phyloP scores from a whole-genome alignment of 2,113 vertebrate genomes.

The Poeciliopsis prolifica region DNA sequence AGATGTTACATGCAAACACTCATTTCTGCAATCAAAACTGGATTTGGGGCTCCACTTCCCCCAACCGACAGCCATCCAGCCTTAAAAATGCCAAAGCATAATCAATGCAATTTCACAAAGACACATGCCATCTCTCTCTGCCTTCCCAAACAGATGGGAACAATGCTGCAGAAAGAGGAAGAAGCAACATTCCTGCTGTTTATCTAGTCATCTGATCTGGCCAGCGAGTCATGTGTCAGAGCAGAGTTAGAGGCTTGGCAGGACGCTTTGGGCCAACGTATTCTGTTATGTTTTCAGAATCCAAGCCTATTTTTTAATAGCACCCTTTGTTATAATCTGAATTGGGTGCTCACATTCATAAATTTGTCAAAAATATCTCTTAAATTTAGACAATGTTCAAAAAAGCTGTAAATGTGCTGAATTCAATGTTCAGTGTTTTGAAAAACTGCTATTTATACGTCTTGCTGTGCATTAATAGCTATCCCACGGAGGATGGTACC shows the following conservation, averaged over 20 bases:
- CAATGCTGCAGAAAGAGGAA: conserved; percentile 49
- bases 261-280: conserved; percentile 46
- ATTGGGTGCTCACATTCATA: neutral
- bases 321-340: neutral
- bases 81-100: neutral
- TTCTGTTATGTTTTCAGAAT: conserved; percentile 20
- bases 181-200: conserved; percentile 68
- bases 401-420: conserved; percentile 56
- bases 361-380: conserved; percentile 3
- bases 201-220: conserved; percentile 78
- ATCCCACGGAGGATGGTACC: conserved; percentile 78
- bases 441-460: conserved; percentile 45
- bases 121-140: neutral
- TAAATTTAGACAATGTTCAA: conserved; percentile 19
- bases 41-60: neutral
- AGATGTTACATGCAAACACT: neutral
- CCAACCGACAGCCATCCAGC: neutral
- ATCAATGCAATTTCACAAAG: neutral
- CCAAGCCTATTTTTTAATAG: neutral
- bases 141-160: conserved; percentile 36
- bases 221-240: conserved; percentile 68
- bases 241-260: conserved; percentile 28
- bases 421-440: conserved; percentile 34
- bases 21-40: neutral
- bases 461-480: conserved; percentile 72